Evolutionary conservation across 2,888 invertebrate genomes (phyloP).

Genomic region (Acheta domesticus): DNA sequence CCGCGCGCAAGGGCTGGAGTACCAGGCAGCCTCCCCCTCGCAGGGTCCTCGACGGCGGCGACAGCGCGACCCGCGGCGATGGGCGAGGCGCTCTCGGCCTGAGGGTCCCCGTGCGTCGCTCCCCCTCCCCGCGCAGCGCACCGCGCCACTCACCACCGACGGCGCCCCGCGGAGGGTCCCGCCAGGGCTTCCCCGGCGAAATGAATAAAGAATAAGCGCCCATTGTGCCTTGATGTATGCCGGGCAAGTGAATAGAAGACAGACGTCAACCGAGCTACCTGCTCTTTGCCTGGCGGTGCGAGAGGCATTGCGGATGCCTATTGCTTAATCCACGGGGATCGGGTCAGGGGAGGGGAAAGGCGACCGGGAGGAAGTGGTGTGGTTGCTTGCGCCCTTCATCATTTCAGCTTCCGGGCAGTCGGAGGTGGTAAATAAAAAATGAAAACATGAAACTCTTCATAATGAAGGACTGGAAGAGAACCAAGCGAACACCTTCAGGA

Average conservation of each 20-base stretch:
- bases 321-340: background rate
- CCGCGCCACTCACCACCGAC: background rate
- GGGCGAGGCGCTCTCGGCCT: no score
- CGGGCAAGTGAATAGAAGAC: background rate
- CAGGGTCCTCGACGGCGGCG: no score
- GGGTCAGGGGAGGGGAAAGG: background rate
- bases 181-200: background rate
- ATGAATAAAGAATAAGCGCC: conserved; percentile 18
- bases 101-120: no score
- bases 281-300: conserved; percentile 2
- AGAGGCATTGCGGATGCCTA: background rate
- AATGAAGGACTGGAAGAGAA: no score
- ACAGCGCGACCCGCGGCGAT: no score
- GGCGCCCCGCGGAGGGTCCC: background rate
- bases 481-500: no score
- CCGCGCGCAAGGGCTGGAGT: no score
- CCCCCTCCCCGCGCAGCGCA: background rate
- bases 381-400: background rate
- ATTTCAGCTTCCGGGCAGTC: no score
- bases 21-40: no score
- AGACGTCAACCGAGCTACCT: conserved; percentile 9
- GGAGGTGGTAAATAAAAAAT: no score
- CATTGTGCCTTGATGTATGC: background rate
- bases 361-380: background rate
- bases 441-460: no score